Evolutionary conservation across 2,888 invertebrate species (phyloP), one percentile per base, ranked within the genome.

Genomic region (Sarcophaga subvicina): DNA sequence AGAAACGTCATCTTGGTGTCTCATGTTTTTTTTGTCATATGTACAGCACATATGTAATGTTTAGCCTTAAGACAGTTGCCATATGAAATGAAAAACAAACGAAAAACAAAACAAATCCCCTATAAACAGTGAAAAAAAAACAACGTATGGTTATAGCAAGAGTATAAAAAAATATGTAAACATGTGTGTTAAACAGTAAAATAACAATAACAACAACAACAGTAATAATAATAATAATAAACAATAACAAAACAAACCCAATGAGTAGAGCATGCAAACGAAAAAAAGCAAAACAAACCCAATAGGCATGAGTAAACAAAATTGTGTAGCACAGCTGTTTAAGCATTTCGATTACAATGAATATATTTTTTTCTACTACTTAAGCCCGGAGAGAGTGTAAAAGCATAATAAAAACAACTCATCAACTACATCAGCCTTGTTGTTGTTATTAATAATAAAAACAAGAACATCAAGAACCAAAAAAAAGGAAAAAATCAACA

Each of bases 1-100:
- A 37, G 37, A 37, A 37, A 37, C 25, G 17, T n/a, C 5, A 67
- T 67, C 37, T n/a, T 67, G 3, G 54, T 54, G 37, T 37, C 37
- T 37, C 17, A 54, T 54, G 5, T 54, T 69, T 22, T 49, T 54
- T 60, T 70, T 70, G 69, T 84, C 76, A 76, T 85, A 67, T 85
- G 80, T 66, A 37, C 37, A 8, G 37, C 37, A 8, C 37, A 37
- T 37, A 37, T 37, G 2, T 37, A 37, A 37, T 37, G 37, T 37
- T 37, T 80, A 85, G 25, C 80, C 84, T 54, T 54, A 54, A 54
- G 54, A 54, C 54, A 14, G 14, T 8, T 37, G 2, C 37, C 8
- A 37, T 37, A 37, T 37, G 37, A 37, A 37, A 54, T 14, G 4
- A 59, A 27, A 17, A 72, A 27, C 10, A 25, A 37, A 14, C 60